Conservation (phyloP, 2,113 vertebrate species). For the Cynoglossus semilaevis region DNA sequence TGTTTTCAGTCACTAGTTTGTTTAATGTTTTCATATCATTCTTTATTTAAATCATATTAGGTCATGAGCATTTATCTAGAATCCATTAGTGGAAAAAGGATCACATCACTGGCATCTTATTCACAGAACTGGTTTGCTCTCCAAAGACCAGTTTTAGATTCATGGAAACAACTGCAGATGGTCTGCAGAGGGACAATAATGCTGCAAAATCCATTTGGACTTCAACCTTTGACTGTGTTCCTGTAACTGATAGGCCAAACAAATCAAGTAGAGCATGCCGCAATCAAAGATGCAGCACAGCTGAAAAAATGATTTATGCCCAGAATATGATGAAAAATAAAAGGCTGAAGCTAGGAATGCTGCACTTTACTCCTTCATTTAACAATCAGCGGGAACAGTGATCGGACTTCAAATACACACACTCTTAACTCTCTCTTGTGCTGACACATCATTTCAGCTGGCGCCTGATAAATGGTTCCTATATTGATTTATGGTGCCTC, state of each 20-base stretch:
- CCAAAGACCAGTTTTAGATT: constrained; percentile 11
- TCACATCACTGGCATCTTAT: neutral
- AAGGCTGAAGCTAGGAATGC: constrained; percentile 1
- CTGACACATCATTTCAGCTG: too few species aligned
- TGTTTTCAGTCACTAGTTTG: too few species aligned
- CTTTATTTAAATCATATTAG: too few species aligned
- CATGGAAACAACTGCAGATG: neutral
- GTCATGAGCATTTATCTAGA: neutral
- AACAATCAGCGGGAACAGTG: too few species aligned
- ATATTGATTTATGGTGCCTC: too few species aligned
- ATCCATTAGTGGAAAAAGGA: constrained; percentile 7
- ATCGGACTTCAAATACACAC: too few species aligned
- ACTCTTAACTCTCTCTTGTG: too few species aligned
- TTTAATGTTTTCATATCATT: too few species aligned
- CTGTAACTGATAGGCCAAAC: neutral
- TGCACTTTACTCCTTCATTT: constrained; percentile 4
- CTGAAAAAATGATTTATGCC: constrained; percentile 18
- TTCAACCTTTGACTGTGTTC: neutral
- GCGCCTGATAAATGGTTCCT: too few species aligned
- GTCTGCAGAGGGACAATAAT: neutral
- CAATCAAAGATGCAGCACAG: constrained; percentile 9
- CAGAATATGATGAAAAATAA: constrained; percentile 9
- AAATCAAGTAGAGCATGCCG: neutral
- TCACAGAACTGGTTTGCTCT: constrained; percentile 6
- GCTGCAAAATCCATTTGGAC: constrained; percentile 5